These are phyloP conservation scores for Drosophila punjabiensis DNA, from an alignment of 1,140 invertebrate genomes.

Conservation along the genomic window DNA sequence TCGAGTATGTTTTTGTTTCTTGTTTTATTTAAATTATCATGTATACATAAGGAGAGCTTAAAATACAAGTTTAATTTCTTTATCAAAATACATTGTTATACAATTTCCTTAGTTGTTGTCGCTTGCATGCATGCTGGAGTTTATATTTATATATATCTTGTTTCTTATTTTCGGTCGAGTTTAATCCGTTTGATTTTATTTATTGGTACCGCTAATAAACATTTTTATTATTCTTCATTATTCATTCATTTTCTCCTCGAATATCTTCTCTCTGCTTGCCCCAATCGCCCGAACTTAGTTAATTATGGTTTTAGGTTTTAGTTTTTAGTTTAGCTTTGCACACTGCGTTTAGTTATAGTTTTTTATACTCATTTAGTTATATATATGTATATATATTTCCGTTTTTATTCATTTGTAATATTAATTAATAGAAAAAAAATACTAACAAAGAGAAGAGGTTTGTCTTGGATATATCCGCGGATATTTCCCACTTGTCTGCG, in stretches of 20 bases:
- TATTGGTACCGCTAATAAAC: constrained; percentile 36
- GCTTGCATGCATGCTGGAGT: constrained; percentile 28
- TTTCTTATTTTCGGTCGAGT: constrained; percentile 1
- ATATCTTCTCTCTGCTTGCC: constrained; percentile 8
- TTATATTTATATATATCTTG: constrained; percentile 28
- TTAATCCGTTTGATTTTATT: constrained; percentile 30
- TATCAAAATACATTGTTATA: constrained; percentile 84
- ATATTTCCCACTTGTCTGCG: constrained; percentile 20
- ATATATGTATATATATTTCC: constrained; percentile 47
- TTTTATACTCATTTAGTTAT: constrained; percentile 40
- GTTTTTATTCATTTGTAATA: constrained; percentile 54
- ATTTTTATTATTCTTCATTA: not conserved
- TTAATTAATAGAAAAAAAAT: constrained; percentile 80
- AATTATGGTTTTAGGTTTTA: constrained; percentile 52
- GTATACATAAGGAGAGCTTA: constrained; percentile 78
- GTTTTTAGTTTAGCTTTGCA: constrained; percentile 68
- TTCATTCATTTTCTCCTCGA: not conserved
- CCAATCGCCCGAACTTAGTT: constrained; percentile 46
- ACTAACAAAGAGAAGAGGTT: constrained; percentile 80
- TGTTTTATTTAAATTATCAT: constrained; percentile 76
- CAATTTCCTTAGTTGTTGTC: constrained; percentile 75
- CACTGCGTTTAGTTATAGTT: constrained; percentile 43
- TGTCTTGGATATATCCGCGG: constrained; percentile 58
- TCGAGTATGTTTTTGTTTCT: constrained; percentile 36
- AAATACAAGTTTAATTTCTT: constrained; percentile 80